phyloP scores from a whole-genome alignment of 2,888 invertebrate species.

The Carpatolechia fugitivella region DNA sequence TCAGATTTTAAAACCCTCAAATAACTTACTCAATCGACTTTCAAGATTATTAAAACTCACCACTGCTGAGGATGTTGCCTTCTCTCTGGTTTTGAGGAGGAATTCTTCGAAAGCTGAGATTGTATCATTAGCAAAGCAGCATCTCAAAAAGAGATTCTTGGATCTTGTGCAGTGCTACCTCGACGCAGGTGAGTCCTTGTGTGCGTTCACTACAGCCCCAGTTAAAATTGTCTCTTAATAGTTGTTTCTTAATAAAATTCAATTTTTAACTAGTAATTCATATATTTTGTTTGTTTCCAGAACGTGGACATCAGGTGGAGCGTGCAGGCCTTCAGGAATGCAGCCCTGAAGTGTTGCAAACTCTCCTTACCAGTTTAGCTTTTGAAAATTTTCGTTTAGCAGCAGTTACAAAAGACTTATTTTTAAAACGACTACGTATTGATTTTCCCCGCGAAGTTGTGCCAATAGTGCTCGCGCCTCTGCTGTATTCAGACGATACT shows the following conservation, averaged over 20 bases:
- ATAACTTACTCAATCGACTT: slow-evolving; percentile 90
- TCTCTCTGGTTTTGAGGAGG: slow-evolving; percentile 89
- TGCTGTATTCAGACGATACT: slow-evolving; percentile 89
- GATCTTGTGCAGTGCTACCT: slow-evolving; percentile 92
- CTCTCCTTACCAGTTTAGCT: slow-evolving; percentile 83
- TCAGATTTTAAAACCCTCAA: slow-evolving; percentile 88
- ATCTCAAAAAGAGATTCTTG: slow-evolving; percentile 89
- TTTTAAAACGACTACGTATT: slow-evolving; percentile 88
- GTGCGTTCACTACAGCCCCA: not conserved
- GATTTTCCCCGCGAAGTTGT: slow-evolving; percentile 94
- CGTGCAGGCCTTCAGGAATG: slow-evolving; percentile 94
- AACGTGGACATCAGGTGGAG: slow-evolving; percentile 82
- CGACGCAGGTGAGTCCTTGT: slow-evolving; percentile 82
- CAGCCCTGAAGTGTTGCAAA: slow-evolving; percentile 92
- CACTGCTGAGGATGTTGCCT: slow-evolving; percentile 93
- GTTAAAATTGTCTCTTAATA: no score
- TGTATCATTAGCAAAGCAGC: slow-evolving; percentile 85
- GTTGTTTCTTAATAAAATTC: no score
- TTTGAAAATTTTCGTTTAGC: slow-evolving; percentile 83
- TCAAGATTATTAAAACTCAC: slow-evolving; percentile 92
- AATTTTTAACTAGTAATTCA: no score
- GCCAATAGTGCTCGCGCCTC: slow-evolving; percentile 93
- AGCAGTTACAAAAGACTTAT: slow-evolving; percentile 87
- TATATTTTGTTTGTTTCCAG: slow-evolving; percentile 47
- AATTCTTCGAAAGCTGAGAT: slow-evolving; percentile 89